Conservation (phyloP, 2,797 vertebrate species). For the Acanthis flammea region DNA sequence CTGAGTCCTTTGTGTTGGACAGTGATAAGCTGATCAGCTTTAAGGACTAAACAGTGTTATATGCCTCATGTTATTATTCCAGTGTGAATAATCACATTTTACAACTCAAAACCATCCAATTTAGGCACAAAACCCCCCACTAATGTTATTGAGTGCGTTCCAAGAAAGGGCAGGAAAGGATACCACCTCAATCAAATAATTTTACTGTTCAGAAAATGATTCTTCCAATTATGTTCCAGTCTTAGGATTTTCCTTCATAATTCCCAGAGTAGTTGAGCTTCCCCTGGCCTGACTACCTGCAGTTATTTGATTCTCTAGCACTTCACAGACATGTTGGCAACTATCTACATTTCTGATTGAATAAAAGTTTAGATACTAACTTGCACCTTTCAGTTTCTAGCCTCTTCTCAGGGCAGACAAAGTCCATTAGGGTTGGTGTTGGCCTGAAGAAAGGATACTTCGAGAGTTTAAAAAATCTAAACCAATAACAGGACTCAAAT, state of each 20-base stretch:
- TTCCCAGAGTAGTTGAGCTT: neutral
- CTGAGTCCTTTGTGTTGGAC: neutral
- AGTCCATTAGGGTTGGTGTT: neutral
- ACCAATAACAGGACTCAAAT: neutral
- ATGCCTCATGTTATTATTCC: conserved; percentile 34
- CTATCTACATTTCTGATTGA: neutral
- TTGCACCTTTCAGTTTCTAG: neutral
- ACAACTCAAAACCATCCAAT: conserved; percentile 49
- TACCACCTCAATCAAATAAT: neutral
- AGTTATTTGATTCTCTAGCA: neutral
- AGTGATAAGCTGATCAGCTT: conserved; percentile 29
- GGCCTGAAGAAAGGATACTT: neutral
- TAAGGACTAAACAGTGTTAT: conserved; percentile 26
- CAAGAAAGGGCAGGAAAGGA: neutral
- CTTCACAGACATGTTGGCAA: neutral
- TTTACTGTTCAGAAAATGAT: neutral
- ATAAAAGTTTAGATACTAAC: neutral
- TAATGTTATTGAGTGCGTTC: neutral
- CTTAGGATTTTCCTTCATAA: neutral
- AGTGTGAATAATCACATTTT: conserved; percentile 56
- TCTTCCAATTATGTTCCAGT: neutral
- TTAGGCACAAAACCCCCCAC: neutral
- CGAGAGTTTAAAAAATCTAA: neutral
- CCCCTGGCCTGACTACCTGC: neutral
- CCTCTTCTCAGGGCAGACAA: neutral